A percentile compares a stretch with the other conserved stretches of the same genome.
Conservation (phyloP, 2,113 vertebrate genomes). For the Clarias magur region DNA sequence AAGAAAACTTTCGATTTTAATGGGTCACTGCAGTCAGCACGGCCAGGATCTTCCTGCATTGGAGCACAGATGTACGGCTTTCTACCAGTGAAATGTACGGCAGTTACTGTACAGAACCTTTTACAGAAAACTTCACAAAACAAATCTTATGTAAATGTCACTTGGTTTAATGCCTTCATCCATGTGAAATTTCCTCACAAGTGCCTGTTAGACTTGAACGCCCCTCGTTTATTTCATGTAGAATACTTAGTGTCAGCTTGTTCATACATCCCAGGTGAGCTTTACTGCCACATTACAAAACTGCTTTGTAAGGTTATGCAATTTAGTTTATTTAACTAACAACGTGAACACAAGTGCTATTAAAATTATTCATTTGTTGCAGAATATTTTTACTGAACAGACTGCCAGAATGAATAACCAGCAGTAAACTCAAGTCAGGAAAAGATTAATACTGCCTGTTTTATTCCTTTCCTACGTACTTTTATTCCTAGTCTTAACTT, state of each 20-base stretch:
- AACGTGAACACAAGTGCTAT: not conserved
- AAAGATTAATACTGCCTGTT: not conserved
- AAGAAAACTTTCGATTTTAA: no score
- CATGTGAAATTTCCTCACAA: no score
- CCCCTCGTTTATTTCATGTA: not conserved
- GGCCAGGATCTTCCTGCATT: no score
- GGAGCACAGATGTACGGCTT: no score
- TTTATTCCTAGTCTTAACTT: not conserved
- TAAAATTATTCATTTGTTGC: not conserved
- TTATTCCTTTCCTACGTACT: not conserved
- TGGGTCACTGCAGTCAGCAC: no score
- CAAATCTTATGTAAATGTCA: no score
- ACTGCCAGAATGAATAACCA: not conserved
- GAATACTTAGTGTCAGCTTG: no score
- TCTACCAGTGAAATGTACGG: no score
- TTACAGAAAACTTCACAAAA: no score
- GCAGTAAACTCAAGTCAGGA: not conserved
- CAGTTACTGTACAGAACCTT: no score
- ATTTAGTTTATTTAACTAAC: not conserved
- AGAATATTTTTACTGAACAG: not conserved
- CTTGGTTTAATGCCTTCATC: no score
- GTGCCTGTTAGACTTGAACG: no score
- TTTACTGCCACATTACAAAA: not conserved
- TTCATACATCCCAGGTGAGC: not conserved
- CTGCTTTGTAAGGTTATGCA: not conserved